Conservation (phyloP, 2,888 invertebrate species). For the Fissipunctia ypsillon region DNA sequence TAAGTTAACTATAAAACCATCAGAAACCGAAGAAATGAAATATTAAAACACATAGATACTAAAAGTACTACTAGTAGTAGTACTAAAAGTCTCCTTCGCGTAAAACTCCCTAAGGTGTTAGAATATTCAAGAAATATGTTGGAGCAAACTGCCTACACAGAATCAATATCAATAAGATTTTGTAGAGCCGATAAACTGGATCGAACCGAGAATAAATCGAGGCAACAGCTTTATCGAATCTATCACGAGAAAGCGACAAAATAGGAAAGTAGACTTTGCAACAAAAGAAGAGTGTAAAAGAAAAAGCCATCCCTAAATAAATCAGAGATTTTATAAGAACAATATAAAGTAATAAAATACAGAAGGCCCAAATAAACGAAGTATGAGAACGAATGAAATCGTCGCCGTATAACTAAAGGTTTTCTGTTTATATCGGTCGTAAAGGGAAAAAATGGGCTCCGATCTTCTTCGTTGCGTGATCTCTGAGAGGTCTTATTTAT, state of each 20-base stretch:
- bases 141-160: background rate
- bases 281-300: background rate
- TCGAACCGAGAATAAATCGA: slow-evolving; percentile 37
- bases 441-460: slow-evolving; percentile 33
- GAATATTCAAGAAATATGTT: background rate
- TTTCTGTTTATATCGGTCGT: slow-evolving; percentile 19
- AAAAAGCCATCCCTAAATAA: background rate
- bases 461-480: slow-evolving; percentile 25
- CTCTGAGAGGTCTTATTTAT: slow-evolving; percentile 42
- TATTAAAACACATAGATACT: too few species aligned
- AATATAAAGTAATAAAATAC: slow-evolving; percentile 35
- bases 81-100: background rate
- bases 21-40: background rate
- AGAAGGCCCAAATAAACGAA: slow-evolving; percentile 28
- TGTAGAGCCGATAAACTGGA: background rate
- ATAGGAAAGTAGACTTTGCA: too few species aligned
- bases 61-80: too few species aligned
- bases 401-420: slow-evolving; percentile 23
- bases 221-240: background rate
- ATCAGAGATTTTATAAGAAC: slow-evolving; percentile 3
- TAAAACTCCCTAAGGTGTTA: background rate
- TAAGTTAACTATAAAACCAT: background rate
- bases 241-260: background rate
- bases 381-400: slow-evolving; percentile 48
- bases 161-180: slow-evolving; percentile 2